Evolutionary conservation across 1,140 invertebrate species (phyloP).

Genomic region (Brachionus angularis): DNA sequence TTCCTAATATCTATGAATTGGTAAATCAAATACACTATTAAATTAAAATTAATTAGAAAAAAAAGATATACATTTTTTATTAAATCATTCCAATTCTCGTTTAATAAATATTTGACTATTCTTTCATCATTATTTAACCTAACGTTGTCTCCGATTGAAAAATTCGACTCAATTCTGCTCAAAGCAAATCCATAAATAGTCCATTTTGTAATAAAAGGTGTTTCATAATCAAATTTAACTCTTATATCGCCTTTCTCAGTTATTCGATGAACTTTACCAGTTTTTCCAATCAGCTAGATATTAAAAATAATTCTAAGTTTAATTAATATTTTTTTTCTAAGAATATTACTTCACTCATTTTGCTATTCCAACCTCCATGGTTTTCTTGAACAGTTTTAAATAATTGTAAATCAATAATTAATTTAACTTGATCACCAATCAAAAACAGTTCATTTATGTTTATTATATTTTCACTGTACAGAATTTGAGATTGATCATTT

Average conservation of each 20-base stretch:
- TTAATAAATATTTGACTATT: slow-evolving; percentile 73
- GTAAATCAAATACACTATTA: not conserved
- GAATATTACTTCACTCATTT: slow-evolving; percentile 69
- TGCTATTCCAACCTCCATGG: slow-evolving; percentile 85
- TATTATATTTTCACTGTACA: not conserved
- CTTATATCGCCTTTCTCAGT: slow-evolving; percentile 83
- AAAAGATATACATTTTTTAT: slow-evolving; percentile 67
- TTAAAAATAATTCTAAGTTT: slow-evolving; percentile 54
- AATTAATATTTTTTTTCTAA: not conserved
- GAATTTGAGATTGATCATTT: too few relatives aligned
- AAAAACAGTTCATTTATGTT: slow-evolving; percentile 61
- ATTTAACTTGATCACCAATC: slow-evolving; percentile 78
- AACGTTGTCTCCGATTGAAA: slow-evolving; percentile 73
- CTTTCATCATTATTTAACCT: slow-evolving; percentile 70
- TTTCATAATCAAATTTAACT: slow-evolving; percentile 70
- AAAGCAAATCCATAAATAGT: slow-evolving; percentile 79
- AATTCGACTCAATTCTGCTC: slow-evolving; percentile 63
- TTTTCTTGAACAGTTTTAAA: slow-evolving; percentile 77
- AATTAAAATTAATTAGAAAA: not conserved
- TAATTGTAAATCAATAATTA: slow-evolving; percentile 68
- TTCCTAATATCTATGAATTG: slow-evolving; percentile 66
- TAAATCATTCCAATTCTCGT: slow-evolving; percentile 84
- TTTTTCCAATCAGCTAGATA: slow-evolving; percentile 60
- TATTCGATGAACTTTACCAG: slow-evolving; percentile 78
- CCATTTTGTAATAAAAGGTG: slow-evolving; percentile 74